These are phyloP conservation scores for Morus bassanus DNA, from an alignment of 2,797 vertebrate genomes.

Conservation along the genomic window DNA sequence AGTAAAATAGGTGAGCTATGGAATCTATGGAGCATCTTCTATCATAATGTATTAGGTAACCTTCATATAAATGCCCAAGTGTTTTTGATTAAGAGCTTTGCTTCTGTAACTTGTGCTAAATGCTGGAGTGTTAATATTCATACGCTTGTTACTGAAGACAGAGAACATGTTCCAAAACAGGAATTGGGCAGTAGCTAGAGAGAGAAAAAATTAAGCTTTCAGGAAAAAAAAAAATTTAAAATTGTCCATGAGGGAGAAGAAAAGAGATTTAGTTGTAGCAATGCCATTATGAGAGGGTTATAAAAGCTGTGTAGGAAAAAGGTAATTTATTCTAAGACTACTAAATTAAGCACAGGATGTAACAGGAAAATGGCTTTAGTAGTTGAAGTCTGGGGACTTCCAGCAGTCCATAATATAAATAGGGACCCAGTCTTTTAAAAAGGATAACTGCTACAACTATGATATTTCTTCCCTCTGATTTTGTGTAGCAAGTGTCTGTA, in stretches of 20 bases:
- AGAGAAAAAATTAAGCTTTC: background rate
- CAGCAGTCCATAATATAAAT: background rate
- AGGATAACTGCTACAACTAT: background rate
- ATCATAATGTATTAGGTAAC: background rate
- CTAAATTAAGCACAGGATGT: background rate
- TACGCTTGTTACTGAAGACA: background rate
- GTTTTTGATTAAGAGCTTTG: slow-evolving; percentile 3
- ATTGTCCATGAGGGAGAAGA: background rate
- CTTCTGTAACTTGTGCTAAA: background rate
- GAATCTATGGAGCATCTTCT: background rate
- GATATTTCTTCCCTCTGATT: background rate
- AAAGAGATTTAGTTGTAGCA: background rate
- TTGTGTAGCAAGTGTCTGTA: background rate
- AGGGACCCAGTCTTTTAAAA: background rate
- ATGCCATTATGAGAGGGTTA: background rate
- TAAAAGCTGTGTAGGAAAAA: background rate
- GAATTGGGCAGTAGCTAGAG: background rate
- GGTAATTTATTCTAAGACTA: background rate
- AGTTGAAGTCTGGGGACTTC: background rate
- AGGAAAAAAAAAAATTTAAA: background rate
- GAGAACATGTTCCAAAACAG: background rate
- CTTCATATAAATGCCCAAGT: background rate
- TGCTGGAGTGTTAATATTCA: background rate
- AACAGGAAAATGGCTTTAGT: background rate
- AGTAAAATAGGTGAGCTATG: background rate